Percentiles rank a stretch among this genome's conserved stretches.
phyloP scores from a whole-genome alignment of 2,113 vertebrate genomes.

The Hippocampus abdominalis region DNA sequence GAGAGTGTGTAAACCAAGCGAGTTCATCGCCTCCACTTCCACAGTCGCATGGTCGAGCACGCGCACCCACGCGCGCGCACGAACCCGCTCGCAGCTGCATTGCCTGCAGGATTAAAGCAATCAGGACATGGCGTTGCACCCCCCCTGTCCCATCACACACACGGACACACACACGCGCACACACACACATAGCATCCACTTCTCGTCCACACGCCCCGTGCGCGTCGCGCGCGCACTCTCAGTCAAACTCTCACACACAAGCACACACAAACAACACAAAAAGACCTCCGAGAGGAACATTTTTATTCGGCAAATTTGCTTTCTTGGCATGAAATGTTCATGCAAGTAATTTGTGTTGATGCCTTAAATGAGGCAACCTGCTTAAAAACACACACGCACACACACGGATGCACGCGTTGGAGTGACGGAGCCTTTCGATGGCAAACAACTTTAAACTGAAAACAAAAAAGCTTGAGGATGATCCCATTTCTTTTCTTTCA shows the following conservation, averaged over 20 bases:
- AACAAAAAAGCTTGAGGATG: neutral
- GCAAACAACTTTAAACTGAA: slow-evolving; percentile 21
- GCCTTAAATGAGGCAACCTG: slow-evolving; percentile 45
- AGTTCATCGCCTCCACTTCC: slow-evolving; percentile 80
- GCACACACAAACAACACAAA: slow-evolving; percentile 49
- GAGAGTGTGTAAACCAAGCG: slow-evolving; percentile 22
- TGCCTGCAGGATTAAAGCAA: slow-evolving; percentile 92
- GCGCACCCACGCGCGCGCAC: slow-evolving; percentile 18
- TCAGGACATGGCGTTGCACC: slow-evolving; percentile 76
- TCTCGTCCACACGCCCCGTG: slow-evolving; percentile 1
- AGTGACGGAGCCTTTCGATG: slow-evolving; percentile 11
- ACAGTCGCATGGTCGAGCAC: slow-evolving; percentile 19
- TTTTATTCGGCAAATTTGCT: neutral
- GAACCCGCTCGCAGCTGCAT: slow-evolving; percentile 90
- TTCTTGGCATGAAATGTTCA: neutral
- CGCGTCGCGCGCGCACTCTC: neutral
- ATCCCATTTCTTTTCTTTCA: too few species aligned
- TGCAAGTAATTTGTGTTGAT: slow-evolving; percentile 13
- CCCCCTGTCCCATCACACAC: slow-evolving; percentile 36
- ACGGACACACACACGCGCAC: too few species aligned
- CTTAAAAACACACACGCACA: neutral
- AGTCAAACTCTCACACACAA: slow-evolving; percentile 2
- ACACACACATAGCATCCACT: neutral
- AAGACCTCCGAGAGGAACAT: neutral
- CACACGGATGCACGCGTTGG: neutral